Percentiles rank a stretch among this genome's conserved stretches.
These are phyloP conservation scores for Stictonetta naevosa DNA, from an alignment of 2,113 vertebrate species.

Conservation along the genomic window DNA sequence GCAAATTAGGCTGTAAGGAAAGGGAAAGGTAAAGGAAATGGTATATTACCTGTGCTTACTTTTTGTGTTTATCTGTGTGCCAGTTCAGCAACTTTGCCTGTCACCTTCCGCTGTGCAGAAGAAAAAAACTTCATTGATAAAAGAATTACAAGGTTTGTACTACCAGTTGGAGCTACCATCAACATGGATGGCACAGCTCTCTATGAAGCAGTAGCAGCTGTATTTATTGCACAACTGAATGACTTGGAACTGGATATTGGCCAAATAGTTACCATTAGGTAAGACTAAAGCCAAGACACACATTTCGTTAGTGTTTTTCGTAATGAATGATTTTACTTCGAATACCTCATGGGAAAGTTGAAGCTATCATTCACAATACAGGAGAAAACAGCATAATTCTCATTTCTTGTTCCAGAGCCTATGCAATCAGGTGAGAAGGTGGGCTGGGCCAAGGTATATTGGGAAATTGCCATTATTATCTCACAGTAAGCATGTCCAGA, in stretches of 20 bases:
- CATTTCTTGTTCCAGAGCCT: background rate
- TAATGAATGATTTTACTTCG: background rate
- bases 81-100: conserved; percentile 95
- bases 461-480: background rate
- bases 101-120: conserved; percentile 97
- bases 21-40: background rate
- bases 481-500: background rate
- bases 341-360: background rate
- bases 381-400: background rate
- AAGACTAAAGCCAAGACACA: background rate
- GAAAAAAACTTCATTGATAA: conserved; percentile 94
- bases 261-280: conserved; percentile 96
- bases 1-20: background rate
- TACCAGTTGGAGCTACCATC: conserved; percentile 96
- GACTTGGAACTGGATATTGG: conserved; percentile 86
- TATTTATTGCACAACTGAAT: conserved; percentile 97
- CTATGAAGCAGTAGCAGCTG: conserved; percentile 95
- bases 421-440: background rate
- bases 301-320: background rate
- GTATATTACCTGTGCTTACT: background rate
- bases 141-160: conserved; percentile 94
- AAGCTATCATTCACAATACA: background rate
- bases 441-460: background rate
- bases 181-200: conserved; percentile 99
- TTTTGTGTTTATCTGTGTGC: background rate